Evolutionary conservation across 2,113 vertebrate genomes (phyloP), one percentile per base, ranked within the genome.

Genomic region (Galeopterus variegatus): DNA sequence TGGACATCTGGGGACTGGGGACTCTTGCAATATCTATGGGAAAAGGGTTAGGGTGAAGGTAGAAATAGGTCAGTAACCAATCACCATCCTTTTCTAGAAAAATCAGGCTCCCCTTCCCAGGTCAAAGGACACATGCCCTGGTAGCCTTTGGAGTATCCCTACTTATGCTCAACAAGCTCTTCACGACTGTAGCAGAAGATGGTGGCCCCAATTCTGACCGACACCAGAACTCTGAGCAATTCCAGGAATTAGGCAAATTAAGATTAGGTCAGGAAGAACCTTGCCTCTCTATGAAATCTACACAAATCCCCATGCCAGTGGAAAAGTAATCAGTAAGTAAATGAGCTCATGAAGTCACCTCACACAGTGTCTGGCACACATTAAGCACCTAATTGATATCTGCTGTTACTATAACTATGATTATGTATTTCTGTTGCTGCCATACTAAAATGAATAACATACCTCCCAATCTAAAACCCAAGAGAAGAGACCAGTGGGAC

Each of bases 191-290:
- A 48, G 24, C 65, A 77, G 54, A 67, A 93, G 67, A 52, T 24
- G 80, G 36, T 17, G n/a, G 24, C 54, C 75, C 36, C 2, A 56
- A 5, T 76, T 65, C 58, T 76, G 36, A 23, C 67, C 48, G 52
- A 45, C 41, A 13, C 52, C 41, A 65, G 64, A 92, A 90, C 18
- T 79, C 56, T 0, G 41, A 95, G 58, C n/a, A 67, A 62, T 76
- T 92, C 70, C 17, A 41, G 81, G 62, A 93, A 82, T 45, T 77
- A 75, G 54, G 81, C 41, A 79, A 36, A 87, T 75, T 70, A 72
- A 95, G 31, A 72, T 69, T 90, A 82, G 56, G 56, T 90, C 56
- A 94, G 80, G 73, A 88, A 90, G 84, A 80, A 96, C 12, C 88
- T 36, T 52, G 14, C 18, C 58, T 65, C 33, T 76, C 4, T 6